A percentile compares a stretch with the other conserved stretches of the same genome.
Conservation (phyloP, 2,113 vertebrate species). For the Tonatia bakeri region DNA sequence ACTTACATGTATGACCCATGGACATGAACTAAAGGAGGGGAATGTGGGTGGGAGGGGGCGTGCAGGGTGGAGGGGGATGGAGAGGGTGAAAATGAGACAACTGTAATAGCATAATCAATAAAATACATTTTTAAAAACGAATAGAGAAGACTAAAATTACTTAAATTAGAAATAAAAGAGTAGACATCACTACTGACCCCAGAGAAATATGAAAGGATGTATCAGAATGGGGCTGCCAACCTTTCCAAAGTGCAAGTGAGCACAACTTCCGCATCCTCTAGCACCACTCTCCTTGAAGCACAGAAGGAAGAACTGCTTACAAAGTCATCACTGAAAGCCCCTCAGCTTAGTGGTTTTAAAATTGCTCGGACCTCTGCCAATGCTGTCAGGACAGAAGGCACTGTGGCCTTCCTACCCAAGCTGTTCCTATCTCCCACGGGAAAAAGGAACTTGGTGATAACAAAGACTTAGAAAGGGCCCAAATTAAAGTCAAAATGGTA, state of each 20-base stretch:
- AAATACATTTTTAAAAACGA: too few species aligned
- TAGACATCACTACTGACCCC: not conserved
- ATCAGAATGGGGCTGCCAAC: not conserved
- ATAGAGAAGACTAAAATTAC: not conserved
- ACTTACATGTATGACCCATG: too few species aligned
- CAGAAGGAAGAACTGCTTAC: not conserved
- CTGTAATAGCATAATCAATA: too few species aligned
- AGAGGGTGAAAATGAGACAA: too few species aligned
- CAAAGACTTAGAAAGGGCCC: not conserved
- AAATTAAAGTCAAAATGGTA: constrained; percentile 1
- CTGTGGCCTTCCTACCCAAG: not conserved
- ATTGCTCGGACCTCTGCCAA: not conserved
- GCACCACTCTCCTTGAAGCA: not conserved
- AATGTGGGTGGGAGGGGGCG: too few species aligned
- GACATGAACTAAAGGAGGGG: too few species aligned
- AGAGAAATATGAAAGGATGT: not conserved
- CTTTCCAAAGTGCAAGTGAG: not conserved
- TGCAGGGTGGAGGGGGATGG: too few species aligned
- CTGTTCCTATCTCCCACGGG: not conserved
- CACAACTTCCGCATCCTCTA: not conserved
- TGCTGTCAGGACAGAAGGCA: not conserved
- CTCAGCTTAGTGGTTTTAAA: not conserved
- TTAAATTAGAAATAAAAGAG: not conserved
- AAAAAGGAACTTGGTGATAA: not conserved
- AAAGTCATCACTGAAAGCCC: not conserved